These are phyloP conservation scores for Malurus leucopterus DNA, from an alignment of 2,797 vertebrate species.

Conservation along the genomic window DNA sequence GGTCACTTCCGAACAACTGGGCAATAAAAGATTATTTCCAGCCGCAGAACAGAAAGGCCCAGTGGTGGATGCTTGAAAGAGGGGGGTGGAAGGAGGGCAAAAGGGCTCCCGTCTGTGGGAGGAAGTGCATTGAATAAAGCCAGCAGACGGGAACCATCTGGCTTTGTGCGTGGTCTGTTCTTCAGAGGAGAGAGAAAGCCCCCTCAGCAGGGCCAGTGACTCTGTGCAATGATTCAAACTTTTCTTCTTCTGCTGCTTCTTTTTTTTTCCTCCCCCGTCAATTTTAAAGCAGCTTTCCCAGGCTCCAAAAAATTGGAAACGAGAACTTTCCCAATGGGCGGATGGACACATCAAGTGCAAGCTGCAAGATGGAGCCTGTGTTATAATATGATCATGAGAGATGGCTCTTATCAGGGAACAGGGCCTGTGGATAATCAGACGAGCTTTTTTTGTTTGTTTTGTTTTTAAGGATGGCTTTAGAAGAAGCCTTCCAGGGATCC, in stretches of 20 bases:
- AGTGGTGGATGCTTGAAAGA: conserved; percentile 63
- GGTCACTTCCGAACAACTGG: conserved; percentile 99
- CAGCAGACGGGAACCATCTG: conserved; percentile 97
- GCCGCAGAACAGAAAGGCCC: conserved; percentile 84
- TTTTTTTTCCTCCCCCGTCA: background rate
- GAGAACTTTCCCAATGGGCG: background rate
- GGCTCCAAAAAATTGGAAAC: conserved; percentile 25
- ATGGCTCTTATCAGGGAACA: background rate
- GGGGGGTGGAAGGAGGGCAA: conserved; percentile 62
- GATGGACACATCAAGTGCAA: background rate
- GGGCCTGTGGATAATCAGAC: background rate
- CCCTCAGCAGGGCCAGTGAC: conserved; percentile 71
- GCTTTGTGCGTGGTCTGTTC: conserved; percentile 84
- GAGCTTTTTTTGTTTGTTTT: background rate
- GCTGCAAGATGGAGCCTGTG: background rate
- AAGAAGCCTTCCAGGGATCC: background rate
- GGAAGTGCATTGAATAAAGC: conserved; percentile 91
- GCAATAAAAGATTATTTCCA: conserved; percentile 99
- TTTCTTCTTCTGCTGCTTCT: background rate
- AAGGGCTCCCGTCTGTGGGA: conserved; percentile 81
- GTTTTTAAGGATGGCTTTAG: background rate
- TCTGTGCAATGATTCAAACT: conserved; percentile 67
- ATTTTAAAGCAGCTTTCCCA: conserved; percentile 67
- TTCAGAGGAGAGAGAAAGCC: conserved; percentile 71
- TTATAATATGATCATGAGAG: conserved; percentile 32